phyloP scores from a whole-genome alignment of 1,140 invertebrate genomes.

The Steinernema feltiae region DNA sequence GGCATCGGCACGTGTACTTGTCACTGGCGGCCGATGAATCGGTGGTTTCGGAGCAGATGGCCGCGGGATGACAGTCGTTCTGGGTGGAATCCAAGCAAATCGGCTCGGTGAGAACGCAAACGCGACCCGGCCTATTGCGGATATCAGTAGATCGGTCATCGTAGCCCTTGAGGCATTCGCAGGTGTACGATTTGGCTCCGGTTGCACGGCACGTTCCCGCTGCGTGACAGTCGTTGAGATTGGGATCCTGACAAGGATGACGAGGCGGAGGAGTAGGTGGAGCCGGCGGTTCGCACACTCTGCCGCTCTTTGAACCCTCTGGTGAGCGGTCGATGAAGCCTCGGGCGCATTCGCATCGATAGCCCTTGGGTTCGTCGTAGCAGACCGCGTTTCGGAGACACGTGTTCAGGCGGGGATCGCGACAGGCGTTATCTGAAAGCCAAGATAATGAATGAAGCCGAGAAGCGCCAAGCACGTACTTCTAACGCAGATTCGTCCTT shows the following conservation, averaged over 20 bases:
- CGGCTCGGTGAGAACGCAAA: constrained; percentile 46
- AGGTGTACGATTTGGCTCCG: constrained; percentile 49
- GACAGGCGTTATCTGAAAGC: constrained; percentile 52
- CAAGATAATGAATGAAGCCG: not conserved
- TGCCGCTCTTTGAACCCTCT: constrained; percentile 34
- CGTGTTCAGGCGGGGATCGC: constrained; percentile 53
- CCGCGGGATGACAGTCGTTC: constrained; percentile 55
- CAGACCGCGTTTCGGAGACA: constrained; percentile 57
- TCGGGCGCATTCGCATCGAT: constrained; percentile 54
- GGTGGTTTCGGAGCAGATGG: constrained; percentile 52
- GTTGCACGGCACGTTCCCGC: constrained; percentile 50
- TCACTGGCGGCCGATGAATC: constrained; percentile 29
- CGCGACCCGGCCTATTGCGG: constrained; percentile 30
- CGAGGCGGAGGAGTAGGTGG: constrained; percentile 47
- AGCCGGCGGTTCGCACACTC: constrained; percentile 53
- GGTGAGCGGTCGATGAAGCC: constrained; percentile 44
- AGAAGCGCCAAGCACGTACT: constrained; percentile 32
- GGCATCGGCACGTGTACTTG: constrained; percentile 49
- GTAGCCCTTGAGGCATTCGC: constrained; percentile 54
- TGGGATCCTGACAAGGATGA: constrained; percentile 55
- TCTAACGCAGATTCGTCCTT: constrained; percentile 56
- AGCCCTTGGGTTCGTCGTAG: constrained; percentile 52
- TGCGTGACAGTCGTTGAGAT: constrained; percentile 52
- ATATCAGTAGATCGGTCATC: constrained; percentile 48
- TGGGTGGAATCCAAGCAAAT: constrained; percentile 50